Base-by-base conservation (phyloP, 1,140 invertebrate genomes). In the Pseudomyrmex flavicornis region DNA sequence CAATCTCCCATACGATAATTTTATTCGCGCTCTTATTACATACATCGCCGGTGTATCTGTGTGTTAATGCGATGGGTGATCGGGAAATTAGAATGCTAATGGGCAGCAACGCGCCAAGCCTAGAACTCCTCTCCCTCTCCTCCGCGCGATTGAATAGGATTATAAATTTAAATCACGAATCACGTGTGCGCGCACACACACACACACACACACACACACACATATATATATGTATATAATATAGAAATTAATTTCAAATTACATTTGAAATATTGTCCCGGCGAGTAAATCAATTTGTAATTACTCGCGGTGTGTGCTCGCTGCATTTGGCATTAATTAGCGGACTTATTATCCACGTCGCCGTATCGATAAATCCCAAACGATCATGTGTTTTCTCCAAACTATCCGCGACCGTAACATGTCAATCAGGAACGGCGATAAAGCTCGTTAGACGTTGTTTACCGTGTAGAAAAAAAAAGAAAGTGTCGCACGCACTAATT, bases 141-240 rank as follows among this genome's bases (percentile, higher is more conserved):
- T 35, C 35, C 35, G 5, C 52, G 84, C 61, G 75, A 54, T 83
- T 86, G 85, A 75, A 88, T 88, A 84, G 85, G 82, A 88, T 87
- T 88, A 88, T 88, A 87, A 88, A 88, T 88, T 88, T 88, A 88
- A 88, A 88, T 88, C 85, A 87, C 82, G 85, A 83, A 70, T 88
- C 82, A 87, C 35, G 35, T 7, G 35, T 35, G 35, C 7, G 35
- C 0, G 5, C 1, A 35, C 3, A 2, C 5, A 35, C 4, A 5
- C 4, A 5, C 4, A 35, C 7, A n/a, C n/a, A n/a, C 1, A 35
- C 3, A 2, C 5, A 35, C 4, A 5, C 4, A 5, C 4, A 35
- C 7, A n/a, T n/a, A n/a, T n/a, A n/a, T n/a, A 35, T 35, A 35
- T 35, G 7, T 35, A 35, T 35, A 35, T 35, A 35, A 35, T 84